Evolutionary conservation across 2,797 vertebrate species (phyloP), one percentile per base, ranked within the genome.

Genomic region (Rhinoraja longicauda): DNA sequence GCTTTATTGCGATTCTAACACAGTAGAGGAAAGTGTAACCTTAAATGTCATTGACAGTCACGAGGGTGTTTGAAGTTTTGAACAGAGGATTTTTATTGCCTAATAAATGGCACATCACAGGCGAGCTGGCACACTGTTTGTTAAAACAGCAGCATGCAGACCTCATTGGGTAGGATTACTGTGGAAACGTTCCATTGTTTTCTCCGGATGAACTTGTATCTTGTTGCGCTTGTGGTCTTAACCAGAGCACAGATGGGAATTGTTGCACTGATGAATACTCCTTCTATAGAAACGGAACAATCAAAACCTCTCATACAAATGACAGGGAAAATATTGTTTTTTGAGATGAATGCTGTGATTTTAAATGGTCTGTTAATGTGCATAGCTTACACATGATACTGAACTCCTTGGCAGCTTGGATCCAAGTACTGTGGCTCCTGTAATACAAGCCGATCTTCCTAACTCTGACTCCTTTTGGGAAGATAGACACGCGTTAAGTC

Each of bases 181-280:
- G n/a, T 26, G 93, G 93, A 94, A 94, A 92, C 0, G 0, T 93
- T 94, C 92, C 39, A 5, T 93, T 95, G 93, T 90, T 88, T 94
- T 73, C 86, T 93, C 93, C 36, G 93, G 93, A 93, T 94, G 93
- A 93, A 92, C 5, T 8, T 94, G 81, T 92, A 53, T 21, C 94
- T 94, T 94, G 64, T 77, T 29, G 86, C 72, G 93, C 21, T 29
- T 70, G 93, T 93, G 93, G 13, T 93, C 93, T 94, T 95, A 94
- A 94, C 93, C 92, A 90, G 93, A 94, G 93, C 93, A 94, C 93
- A 93, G 88, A 94, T 93, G 93, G 76, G 93, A 94, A 94, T 94
- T 94, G 32, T 94, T 95, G 93, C 93, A 79, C 6, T 93, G 93
- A 94, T 81, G 67, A 94, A 75, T 24, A 62, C 76, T 93, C 94